Evolutionary conservation across 2,113 vertebrate species (phyloP), one percentile per base, ranked within the genome.

Genomic region (Rhinoderma darwinii): DNA sequence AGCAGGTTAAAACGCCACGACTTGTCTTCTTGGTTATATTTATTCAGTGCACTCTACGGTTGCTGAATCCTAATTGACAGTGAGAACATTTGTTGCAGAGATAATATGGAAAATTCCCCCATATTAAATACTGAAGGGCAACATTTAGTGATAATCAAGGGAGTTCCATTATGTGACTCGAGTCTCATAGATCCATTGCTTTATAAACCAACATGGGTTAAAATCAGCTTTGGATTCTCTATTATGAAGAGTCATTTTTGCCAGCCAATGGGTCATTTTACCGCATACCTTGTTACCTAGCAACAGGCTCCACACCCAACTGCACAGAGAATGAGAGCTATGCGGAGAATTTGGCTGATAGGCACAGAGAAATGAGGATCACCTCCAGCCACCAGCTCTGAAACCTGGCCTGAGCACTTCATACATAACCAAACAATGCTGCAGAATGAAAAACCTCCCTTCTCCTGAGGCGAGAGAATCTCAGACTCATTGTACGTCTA

Each of bases 251-350:
- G 56, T 66, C 73, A 27, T 61, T 44, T 56, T 84, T 75, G 14
- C 35, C 51, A 84, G 83, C 50, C 63, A 61, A 73, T 86, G 63
- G 35, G 76, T 51, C 63, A 72, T 61, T 80, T 75, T 82, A 30
- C 85, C 59, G 85, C 85, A 87, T 87, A 87, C 35, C 73, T 35
- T 72, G 74, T 3, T 6, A 83, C 44, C 32, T 84, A 85, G 0
- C 0, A 84, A 88, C 89, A 88, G 83, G 61, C 82, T 88, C 88
- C 86, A 88, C 27, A 4, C 88, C 85, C 86, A 88, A 68, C 61
- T 56, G 68, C 88, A 82, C 43, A 47, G 90, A 89, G 90, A 93
- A 94, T 92, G 89, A 78, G 70, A 94, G 89, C 87, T 90, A 94
- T 90, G 92, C 51, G 66, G 12, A 90, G 88, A 39, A 92, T 93